phyloP scores from a whole-genome alignment of 2,797 vertebrate species.

The Brachymystax lenok region DNA sequence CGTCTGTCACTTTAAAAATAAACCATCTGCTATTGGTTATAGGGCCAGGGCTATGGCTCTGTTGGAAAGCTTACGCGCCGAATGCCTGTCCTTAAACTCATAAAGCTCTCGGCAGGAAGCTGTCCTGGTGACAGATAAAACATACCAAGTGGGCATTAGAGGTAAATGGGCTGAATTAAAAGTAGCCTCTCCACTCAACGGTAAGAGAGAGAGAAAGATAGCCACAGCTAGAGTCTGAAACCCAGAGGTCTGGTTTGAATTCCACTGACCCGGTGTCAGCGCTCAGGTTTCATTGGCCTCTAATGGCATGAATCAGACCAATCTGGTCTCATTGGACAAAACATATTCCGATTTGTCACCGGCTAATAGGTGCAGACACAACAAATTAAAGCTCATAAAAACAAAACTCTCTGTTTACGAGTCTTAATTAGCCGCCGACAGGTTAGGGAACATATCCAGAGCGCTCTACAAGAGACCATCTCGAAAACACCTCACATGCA shows the following conservation, averaged over 20 bases:
- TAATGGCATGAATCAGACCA: conserved; percentile 36
- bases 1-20: neutral
- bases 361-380: conserved; percentile 38
- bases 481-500: conserved; percentile 26
- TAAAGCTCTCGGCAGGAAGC: conserved; percentile 13
- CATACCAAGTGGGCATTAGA: conserved; percentile 11
- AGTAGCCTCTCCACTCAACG: conserved; percentile 9
- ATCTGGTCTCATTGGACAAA: conserved; percentile 34
- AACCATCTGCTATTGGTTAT: conserved; percentile 3
- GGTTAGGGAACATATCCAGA: conserved; percentile 39
- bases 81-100: neutral
- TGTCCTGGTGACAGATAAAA: conserved; percentile 11
- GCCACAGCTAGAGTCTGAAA: conserved; percentile 2
- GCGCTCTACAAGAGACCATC: conserved; percentile 16
- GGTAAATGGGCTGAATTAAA: conserved; percentile 33
- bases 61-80: neutral
- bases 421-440: conserved; percentile 34
- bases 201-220: neutral
- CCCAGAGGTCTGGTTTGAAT: conserved; percentile 25
- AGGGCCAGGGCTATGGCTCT: neutral
- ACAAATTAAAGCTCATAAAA: conserved; percentile 53
- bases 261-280: conserved; percentile 7
- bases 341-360: conserved; percentile 29
- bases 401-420: conserved; percentile 13
- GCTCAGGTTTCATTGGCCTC: conserved; percentile 5